phyloP scores from a whole-genome alignment of 2,888 invertebrate species.

The Thumatha senex region DNA sequence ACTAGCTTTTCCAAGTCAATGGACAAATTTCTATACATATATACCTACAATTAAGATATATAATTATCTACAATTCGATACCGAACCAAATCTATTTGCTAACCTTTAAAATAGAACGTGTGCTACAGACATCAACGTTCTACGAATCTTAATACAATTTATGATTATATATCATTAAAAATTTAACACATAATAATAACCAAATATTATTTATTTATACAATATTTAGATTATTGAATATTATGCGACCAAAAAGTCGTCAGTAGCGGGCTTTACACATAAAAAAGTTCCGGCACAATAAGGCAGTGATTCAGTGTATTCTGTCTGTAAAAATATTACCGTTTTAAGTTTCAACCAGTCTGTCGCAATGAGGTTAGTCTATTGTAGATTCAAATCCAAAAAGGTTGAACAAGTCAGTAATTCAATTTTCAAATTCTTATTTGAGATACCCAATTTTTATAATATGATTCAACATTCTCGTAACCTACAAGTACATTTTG shows the following conservation, averaged over 20 bases:
- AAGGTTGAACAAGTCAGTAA: conserved; percentile 77
- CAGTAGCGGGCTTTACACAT: conserved; percentile 52
- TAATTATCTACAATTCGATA: conserved; percentile 32
- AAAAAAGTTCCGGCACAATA: conserved; percentile 77
- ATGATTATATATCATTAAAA: conserved; percentile 31
- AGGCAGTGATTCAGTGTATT: conserved; percentile 82
- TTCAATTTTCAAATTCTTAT: conserved; percentile 76
- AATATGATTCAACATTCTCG: conserved; percentile 78
- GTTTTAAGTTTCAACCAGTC: conserved; percentile 78
- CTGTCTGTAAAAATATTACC: conserved; percentile 82
- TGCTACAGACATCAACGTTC: conserved; percentile 29
- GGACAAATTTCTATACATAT: conserved; percentile 18
- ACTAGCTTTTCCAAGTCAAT: conserved; percentile 41
- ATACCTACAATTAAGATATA: conserved; percentile 22
- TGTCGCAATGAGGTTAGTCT: conserved; percentile 79
- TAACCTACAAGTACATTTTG: conserved; percentile 81
- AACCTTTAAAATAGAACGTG: conserved; percentile 35
- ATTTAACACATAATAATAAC: conserved; percentile 38
- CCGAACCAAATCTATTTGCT: conserved; percentile 30
- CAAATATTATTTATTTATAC: conserved; percentile 25
- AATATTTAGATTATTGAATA: conserved; percentile 37
- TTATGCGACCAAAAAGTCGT: conserved; percentile 45
- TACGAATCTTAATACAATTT: conserved; percentile 36
- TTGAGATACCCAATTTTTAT: conserved; percentile 74
- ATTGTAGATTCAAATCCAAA: conserved; percentile 84